These are phyloP conservation scores for Pristionchus entomophagus DNA, from an alignment of 2,888 invertebrate species.

Conservation along the genomic window DNA sequence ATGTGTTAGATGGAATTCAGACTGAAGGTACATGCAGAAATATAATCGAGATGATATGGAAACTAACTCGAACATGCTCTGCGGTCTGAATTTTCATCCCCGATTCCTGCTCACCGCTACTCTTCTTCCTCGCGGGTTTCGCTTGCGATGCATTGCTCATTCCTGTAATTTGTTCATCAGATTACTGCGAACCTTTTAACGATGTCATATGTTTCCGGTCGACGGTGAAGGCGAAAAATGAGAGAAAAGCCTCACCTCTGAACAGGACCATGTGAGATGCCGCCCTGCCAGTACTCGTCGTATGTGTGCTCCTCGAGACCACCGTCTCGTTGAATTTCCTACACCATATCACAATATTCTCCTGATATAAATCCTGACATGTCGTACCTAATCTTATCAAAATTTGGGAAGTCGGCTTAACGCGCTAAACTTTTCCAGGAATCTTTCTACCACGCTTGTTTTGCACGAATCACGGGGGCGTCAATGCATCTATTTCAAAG, in stretches of 20 bases:
- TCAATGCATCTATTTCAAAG: background rate
- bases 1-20: background rate
- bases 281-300: background rate
- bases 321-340: background rate
- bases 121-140: background rate
- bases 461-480: background rate
- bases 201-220: no score
- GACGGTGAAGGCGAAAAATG: no score
- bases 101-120: background rate
- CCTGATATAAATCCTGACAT: no score
- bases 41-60: no score
- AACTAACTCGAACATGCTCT: constrained; percentile 41
- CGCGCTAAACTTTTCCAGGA: no score
- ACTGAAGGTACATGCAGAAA: no score
- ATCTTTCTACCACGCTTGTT: no score
- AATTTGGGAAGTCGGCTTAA: no score
- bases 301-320: background rate
- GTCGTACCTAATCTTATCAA: no score
- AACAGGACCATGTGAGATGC: background rate
- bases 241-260: background rate
- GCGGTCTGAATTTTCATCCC: constrained; percentile 55
- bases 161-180: background rate
- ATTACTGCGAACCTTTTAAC: background rate
- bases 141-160: background rate
- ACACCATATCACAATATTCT: no score